Conservation (phyloP, 1,140 invertebrate genomes). For the Aphis gossypii region DNA sequence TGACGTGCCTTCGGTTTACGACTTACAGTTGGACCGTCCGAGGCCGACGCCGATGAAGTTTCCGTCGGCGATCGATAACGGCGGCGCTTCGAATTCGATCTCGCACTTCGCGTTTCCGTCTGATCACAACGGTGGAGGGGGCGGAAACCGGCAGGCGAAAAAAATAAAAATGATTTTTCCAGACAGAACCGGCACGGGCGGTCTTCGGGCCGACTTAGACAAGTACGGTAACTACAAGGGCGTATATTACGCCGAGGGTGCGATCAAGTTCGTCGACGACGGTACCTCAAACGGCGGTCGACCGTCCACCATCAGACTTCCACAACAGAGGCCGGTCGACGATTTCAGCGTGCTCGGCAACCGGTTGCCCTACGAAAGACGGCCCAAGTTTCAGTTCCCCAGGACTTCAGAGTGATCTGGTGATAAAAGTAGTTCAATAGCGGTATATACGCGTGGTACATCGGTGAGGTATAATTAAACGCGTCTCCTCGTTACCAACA, state of each 20-base stretch:
- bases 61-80: not conserved
- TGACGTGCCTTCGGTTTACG: slow-evolving; percentile 14
- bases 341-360: not conserved
- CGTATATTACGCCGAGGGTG: slow-evolving; percentile 29
- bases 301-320: slow-evolving; percentile 3
- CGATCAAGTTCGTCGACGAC: slow-evolving; percentile 32
- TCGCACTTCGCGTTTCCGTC: not conserved
- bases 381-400: not conserved
- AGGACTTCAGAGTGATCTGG: not conserved
- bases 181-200: slow-evolving; percentile 62
- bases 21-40: not conserved
- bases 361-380: not conserved
- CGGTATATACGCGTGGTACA: too few species aligned
- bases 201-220: slow-evolving; percentile 61
- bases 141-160: not conserved
- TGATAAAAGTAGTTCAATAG: not conserved
- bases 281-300: not conserved
- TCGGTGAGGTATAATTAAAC: too few species aligned
- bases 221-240: slow-evolving; percentile 59
- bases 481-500: not conserved
- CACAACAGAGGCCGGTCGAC: not conserved
- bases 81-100: not conserved
- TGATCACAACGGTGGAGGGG: not conserved
- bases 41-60: not conserved
- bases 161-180: slow-evolving; percentile 61